These are phyloP conservation scores for Eupithecia subumbrata DNA, from an alignment of 2,888 invertebrate species.

Conservation along the genomic window DNA sequence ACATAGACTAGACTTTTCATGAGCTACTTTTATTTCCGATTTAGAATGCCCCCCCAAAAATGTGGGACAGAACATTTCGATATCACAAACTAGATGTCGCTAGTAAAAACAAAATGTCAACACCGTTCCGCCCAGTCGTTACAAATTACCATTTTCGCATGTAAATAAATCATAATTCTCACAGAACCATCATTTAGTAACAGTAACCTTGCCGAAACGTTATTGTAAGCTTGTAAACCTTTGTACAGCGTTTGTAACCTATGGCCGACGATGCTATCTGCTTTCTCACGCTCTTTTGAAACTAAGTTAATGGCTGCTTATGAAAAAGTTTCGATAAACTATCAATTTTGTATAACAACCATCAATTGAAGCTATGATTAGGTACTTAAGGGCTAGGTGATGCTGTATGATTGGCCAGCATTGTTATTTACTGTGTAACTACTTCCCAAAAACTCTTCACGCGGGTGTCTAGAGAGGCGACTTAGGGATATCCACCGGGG, in stretches of 20 bases:
- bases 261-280: not conserved
- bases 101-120: not conserved
- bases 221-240: slow-evolving; percentile 16
- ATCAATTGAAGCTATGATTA: not conserved
- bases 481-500: too few species aligned
- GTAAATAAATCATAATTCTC: slow-evolving; percentile 14
- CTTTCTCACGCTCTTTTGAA: slow-evolving; percentile 2
- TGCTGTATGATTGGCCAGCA: too few species aligned
- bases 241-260: slow-evolving; percentile 1
- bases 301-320: not conserved
- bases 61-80: not conserved
- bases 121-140: not conserved
- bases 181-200: slow-evolving; percentile 17
- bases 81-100: not conserved
- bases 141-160: slow-evolving; percentile 12
- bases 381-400: too few species aligned
- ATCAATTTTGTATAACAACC: not conserved
- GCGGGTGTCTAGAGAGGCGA: too few species aligned
- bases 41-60: not conserved
- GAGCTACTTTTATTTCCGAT: too few species aligned
- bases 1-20: too few species aligned
- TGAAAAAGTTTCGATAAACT: slow-evolving; percentile 7
- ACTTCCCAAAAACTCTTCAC: too few species aligned
- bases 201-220: slow-evolving; percentile 16
- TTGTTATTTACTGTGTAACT: too few species aligned